Percentiles rank a stretch among this genome's conserved stretches.
Evolutionary conservation across 1,140 invertebrate genomes (phyloP).

Genomic region (Metopolophium dirhodum): DNA sequence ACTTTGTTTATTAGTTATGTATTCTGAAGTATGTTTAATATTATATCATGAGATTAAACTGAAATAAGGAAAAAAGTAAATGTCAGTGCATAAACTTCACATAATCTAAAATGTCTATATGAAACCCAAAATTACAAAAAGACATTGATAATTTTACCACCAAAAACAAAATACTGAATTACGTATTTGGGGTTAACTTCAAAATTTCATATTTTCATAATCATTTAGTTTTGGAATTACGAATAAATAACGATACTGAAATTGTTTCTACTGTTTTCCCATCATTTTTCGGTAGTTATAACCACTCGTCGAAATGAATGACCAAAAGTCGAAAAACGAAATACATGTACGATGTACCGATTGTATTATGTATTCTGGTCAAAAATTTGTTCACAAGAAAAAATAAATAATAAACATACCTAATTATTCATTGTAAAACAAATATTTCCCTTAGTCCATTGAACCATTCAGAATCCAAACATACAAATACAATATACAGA

Average conservation of each 20-base stretch:
- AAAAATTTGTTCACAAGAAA: too few species aligned
- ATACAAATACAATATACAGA: too few species aligned
- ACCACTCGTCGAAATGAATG: too few species aligned
- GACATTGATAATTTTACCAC: too few species aligned
- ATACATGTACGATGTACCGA: too few species aligned
- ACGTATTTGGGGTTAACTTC: too few species aligned
- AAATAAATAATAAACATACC: background rate
- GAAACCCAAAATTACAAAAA: too few species aligned
- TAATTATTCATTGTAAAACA: background rate
- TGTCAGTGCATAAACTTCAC: too few species aligned
- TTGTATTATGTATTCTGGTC: too few species aligned
- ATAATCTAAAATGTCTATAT: too few species aligned
- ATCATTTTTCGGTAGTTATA: background rate
- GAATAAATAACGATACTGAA: background rate
- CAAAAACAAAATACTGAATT: too few species aligned
- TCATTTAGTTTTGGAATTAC: background rate
- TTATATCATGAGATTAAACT: too few species aligned
- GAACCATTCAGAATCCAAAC: background rate
- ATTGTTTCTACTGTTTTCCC: background rate
- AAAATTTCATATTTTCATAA: background rate
- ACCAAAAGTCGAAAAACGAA: background rate
- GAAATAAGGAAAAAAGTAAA: background rate
- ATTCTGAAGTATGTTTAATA: background rate
- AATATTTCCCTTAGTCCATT: background rate
- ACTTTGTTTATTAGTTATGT: background rate